These are phyloP conservation scores for Sebastes diaconus DNA, from an alignment of 2,797 vertebrate species.

Conservation along the genomic window DNA sequence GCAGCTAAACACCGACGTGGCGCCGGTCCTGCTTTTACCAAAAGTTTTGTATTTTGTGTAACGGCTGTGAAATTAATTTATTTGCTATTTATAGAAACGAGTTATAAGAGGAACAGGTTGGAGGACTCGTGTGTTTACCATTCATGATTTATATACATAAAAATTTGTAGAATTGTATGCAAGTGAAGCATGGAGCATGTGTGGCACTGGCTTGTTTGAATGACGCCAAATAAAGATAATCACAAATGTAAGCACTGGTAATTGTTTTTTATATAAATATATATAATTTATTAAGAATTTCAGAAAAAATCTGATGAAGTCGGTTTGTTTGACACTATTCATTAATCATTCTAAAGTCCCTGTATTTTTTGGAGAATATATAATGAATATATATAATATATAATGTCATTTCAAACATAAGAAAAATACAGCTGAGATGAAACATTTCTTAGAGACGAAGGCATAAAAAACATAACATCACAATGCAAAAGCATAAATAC, in stretches of 20 bases:
- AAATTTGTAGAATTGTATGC: neutral
- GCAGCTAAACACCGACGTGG: neutral
- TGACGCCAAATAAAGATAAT: neutral
- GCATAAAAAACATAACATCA: neutral
- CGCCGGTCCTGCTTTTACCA: neutral
- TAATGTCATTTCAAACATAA: neutral
- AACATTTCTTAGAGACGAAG: neutral
- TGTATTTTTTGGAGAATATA: too few relatives aligned
- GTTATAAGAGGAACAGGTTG: rapidly evolving
- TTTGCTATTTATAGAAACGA: conserved; percentile 27
- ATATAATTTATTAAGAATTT: neutral
- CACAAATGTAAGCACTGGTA: neutral
- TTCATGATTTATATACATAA: neutral
- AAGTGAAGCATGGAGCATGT: neutral
- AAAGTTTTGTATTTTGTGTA: neutral
- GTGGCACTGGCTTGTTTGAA: neutral
- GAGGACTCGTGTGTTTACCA: neutral
- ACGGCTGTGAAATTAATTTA: conserved; percentile 18
- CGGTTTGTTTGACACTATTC: neutral
- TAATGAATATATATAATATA: neutral
- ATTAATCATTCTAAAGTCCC: neutral
- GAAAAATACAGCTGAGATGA: neutral
- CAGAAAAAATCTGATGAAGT: neutral
- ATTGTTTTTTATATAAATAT: neutral
- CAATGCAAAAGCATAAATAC: neutral